phyloP scores from a whole-genome alignment of 2,797 vertebrate species.

The Arremon aurantiirostris region DNA sequence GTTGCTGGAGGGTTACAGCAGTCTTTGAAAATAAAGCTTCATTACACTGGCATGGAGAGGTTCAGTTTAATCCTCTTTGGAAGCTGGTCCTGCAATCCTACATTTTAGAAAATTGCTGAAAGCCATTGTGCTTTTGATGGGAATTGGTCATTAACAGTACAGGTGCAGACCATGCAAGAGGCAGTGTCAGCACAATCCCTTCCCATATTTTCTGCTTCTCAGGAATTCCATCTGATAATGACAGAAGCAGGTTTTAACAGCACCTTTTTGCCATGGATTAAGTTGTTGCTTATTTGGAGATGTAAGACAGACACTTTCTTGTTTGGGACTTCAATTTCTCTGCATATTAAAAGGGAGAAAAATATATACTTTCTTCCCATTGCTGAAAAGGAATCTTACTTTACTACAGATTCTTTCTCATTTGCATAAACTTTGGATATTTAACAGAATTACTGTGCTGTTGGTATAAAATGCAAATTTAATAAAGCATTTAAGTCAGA shows the following conservation, averaged over 20 bases:
- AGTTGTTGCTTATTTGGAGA: not conserved
- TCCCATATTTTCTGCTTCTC: not conserved
- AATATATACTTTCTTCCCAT: not conserved
- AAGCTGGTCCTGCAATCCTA: not conserved
- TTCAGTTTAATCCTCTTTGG: slow-evolving; percentile 35
- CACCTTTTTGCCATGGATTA: not conserved
- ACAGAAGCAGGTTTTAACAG: slow-evolving; percentile 19
- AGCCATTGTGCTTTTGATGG: slow-evolving; percentile 10
- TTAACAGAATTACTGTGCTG: not conserved
- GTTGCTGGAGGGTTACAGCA: slow-evolving; percentile 35
- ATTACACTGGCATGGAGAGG: not conserved
- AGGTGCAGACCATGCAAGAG: slow-evolving; percentile 5
- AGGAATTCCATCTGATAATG: slow-evolving; percentile 8
- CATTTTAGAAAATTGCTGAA: slow-evolving; percentile 24
- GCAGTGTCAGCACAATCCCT: not conserved
- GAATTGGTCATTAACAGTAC: slow-evolving; percentile 5
- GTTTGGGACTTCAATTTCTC: not conserved
- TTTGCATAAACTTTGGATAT: not conserved
- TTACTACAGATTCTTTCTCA: not conserved
- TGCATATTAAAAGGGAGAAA: not conserved
- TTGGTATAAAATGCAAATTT: not conserved
- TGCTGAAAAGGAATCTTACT: not conserved
- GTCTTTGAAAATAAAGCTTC: slow-evolving; percentile 39
- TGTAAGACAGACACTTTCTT: not conserved
- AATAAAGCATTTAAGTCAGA: not conserved